Conservation (phyloP, 1,140 invertebrate genomes). For the Lithobius niger region DNA sequence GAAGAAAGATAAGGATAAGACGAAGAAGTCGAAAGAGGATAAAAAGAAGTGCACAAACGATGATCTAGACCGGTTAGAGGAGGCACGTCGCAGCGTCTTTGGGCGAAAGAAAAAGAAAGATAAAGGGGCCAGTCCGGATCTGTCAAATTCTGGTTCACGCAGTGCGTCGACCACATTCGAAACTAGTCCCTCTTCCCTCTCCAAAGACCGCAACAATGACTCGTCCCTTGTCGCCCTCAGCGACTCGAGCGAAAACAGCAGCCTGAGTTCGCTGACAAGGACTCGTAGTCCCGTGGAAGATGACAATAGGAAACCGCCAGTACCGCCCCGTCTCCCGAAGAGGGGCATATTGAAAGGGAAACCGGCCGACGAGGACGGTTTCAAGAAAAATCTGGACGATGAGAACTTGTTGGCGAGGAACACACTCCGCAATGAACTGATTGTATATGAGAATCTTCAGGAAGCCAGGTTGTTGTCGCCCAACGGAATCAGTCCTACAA, state of each 20-base stretch:
- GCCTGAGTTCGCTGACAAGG: not conserved
- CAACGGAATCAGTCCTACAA: not conserved
- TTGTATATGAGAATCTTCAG: constrained; percentile 27
- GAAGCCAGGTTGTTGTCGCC: not conserved
- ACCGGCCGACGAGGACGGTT: constrained; percentile 42
- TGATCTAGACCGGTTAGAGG: constrained; percentile 67
- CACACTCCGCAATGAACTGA: constrained; percentile 56
- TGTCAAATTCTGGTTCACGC: constrained; percentile 76
- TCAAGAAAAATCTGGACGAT: constrained; percentile 22
- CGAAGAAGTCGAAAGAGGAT: constrained; percentile 72
- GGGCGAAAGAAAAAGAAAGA: constrained; percentile 64
- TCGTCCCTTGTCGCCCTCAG: constrained; percentile 23
- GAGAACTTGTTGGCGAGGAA: constrained; percentile 45
- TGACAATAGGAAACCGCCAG: constrained; percentile 41
- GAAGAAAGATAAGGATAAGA: constrained; percentile 47
- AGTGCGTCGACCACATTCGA: constrained; percentile 57
- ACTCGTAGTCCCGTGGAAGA: constrained; percentile 22
- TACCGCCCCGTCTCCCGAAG: constrained; percentile 34
- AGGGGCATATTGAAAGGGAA: constrained; percentile 29
- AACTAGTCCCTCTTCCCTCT: constrained; percentile 11
- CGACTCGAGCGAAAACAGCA: constrained; percentile 1
- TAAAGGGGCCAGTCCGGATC: constrained; percentile 72
- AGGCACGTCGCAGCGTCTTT: constrained; percentile 70
- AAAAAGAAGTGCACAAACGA: constrained; percentile 53
- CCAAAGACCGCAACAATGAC: constrained; percentile 1